These are phyloP conservation scores for Vespertilio murinus DNA, from an alignment of 2,797 vertebrate genomes.

Conservation along the genomic window DNA sequence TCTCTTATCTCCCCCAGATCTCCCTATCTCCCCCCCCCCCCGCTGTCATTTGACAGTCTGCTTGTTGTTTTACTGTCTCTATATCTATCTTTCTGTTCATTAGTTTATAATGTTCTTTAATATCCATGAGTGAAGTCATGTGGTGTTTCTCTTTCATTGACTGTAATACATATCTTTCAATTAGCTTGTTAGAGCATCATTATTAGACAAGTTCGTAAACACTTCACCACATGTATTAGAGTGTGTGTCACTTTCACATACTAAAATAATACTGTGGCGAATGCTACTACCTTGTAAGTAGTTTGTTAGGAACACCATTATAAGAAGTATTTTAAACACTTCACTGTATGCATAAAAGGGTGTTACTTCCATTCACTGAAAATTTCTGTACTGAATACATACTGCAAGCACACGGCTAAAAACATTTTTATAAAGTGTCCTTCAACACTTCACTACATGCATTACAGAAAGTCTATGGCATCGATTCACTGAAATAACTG, in stretches of 20 bases:
- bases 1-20: too few species aligned
- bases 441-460: background rate
- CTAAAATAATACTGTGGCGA: background rate
- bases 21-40: too few species aligned
- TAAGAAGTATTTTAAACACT: background rate
- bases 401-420: background rate
- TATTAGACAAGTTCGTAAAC: background rate
- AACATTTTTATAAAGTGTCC: background rate
- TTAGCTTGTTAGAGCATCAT: background rate
- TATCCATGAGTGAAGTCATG: too few species aligned
- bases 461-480: background rate
- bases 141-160: too few species aligned
- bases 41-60: too few species aligned
- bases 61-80: too few species aligned
- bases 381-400: background rate
- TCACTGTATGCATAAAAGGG: background rate
- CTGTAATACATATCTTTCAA: background rate
- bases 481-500: background rate
- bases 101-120: too few species aligned
- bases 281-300: background rate
- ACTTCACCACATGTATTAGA: background rate
- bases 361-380: background rate
- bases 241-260: background rate
- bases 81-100: too few species aligned
- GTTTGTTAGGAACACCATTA: background rate